Evolutionary conservation across 2,797 vertebrate species (phyloP).

Genomic region (Poeciliopsis paucimaculata): DNA sequence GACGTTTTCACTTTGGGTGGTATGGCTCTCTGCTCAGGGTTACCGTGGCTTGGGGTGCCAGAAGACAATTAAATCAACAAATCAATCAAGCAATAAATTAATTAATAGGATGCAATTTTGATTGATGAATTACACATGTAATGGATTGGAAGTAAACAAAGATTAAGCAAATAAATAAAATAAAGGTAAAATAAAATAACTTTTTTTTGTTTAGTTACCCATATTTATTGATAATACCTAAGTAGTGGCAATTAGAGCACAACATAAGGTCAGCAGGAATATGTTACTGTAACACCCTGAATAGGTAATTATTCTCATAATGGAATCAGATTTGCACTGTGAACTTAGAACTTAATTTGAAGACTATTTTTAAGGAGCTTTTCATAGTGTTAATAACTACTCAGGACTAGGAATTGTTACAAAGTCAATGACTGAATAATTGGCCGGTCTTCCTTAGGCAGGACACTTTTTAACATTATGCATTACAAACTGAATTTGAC

Average conservation of each 20-base stretch:
- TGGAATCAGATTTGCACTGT: not conserved
- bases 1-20: not conserved
- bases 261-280: not conserved
- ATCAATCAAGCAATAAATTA: not conserved
- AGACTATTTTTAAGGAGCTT: not conserved
- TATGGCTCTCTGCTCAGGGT: constrained; percentile 3
- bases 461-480: not conserved
- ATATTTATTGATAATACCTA: not conserved
- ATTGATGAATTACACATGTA: not conserved
- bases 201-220: not conserved
- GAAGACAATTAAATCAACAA: not conserved
- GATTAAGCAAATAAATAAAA: not conserved
- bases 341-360: not conserved
- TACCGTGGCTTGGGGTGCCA: not conserved
- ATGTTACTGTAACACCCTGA: not conserved
- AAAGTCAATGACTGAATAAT: not conserved
- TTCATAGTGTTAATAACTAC: not conserved
- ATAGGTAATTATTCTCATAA: not conserved
- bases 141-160: not conserved
- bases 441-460: not conserved
- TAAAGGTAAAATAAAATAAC: not conserved
- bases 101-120: not conserved
- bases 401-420: not conserved
- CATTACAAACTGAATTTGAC: not conserved
- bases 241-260: not conserved